phyloP scores from a whole-genome alignment of 2,888 invertebrate genomes.

The Andrena trimmerana region DNA sequence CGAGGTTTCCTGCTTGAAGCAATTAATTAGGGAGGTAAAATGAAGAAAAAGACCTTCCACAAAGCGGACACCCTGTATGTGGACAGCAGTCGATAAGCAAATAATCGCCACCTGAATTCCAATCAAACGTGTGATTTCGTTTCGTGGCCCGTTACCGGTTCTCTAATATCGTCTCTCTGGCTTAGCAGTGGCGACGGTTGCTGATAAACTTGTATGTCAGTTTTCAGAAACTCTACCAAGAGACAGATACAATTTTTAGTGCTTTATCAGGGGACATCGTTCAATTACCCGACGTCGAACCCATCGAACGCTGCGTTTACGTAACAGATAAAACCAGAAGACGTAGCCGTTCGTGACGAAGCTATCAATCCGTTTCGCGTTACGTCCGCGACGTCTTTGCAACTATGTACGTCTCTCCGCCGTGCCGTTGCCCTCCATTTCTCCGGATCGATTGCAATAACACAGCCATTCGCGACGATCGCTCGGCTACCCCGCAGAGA shows the following conservation, averaged over 20 bases:
- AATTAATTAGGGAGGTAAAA: no score
- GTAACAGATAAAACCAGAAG: constrained; percentile 1
- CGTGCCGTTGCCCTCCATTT: not conserved
- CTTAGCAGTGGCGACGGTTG: no score
- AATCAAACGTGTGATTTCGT: no score
- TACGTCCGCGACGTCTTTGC: not conserved
- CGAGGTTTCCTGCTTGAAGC: no score
- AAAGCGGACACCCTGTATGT: no score
- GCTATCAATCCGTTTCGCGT: not conserved
- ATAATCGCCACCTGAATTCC: no score
- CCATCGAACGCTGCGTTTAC: not conserved
- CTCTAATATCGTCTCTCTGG: no score
- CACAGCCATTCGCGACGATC: not conserved
- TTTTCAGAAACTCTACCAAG: not conserved
- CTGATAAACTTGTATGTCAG: no score
- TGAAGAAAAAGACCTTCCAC: no score
- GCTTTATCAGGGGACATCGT: not conserved
- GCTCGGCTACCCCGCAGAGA: not conserved
- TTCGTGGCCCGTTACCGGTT: no score
- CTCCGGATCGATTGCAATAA: not conserved
- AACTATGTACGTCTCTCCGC: not conserved
- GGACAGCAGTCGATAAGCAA: no score
- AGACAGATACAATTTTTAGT: not conserved
- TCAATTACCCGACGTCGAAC: not conserved
- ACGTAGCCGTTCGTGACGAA: not conserved